Base-by-base conservation (phyloP, 2,888 invertebrate genomes). In the Acholoe squamosa region DNA sequence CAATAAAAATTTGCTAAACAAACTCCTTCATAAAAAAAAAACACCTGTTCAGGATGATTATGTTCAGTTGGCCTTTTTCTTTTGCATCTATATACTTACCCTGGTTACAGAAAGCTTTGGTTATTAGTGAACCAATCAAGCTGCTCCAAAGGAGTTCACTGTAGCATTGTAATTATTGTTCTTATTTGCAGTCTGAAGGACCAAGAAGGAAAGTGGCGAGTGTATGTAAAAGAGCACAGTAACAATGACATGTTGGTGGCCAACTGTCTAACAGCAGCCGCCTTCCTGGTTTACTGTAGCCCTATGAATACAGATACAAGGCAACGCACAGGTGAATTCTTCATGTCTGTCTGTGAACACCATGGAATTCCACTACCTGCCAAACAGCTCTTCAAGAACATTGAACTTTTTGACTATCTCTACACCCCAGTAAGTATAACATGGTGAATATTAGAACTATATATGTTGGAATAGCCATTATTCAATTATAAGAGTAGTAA, bases 221-320 rank as follows among this genome's bases (percentile, higher is more conserved):
- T 93, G 84, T 93, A 94, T 92, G 95, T 95, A n/a, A 94, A 94
- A 90, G 95, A 95, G 90, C 94, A 95, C 91, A 93, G 94, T 89
- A 93, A 94, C 91, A 95, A 95, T 91, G 95, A 95, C 91, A 91
- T 95, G 61, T 92, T 95, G 84, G 92, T 96, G 84, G 94, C 95
- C 91, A 95, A 95, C 93, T 95, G 96, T 92, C 93, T 96, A 43
- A 92, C 94, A 28, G 95, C 96, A 7, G 93, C 96, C 0, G 96
- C 95, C 43, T 95, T 94, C 93, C 94, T 96, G 52, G 94, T 95
- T 19, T 96, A 96, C 93, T 94, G 95, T 93, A 94, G 94, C 7
- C 94, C 95, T 25, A 93, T 95, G 90, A 94, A 94, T 92, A 93
- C 94, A 52, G 95, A 95, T 91, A 94, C 94, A 25, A 94, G 95